Base-by-base conservation (phyloP, 2,888 invertebrate genomes). In the Encarsia formosa region DNA sequence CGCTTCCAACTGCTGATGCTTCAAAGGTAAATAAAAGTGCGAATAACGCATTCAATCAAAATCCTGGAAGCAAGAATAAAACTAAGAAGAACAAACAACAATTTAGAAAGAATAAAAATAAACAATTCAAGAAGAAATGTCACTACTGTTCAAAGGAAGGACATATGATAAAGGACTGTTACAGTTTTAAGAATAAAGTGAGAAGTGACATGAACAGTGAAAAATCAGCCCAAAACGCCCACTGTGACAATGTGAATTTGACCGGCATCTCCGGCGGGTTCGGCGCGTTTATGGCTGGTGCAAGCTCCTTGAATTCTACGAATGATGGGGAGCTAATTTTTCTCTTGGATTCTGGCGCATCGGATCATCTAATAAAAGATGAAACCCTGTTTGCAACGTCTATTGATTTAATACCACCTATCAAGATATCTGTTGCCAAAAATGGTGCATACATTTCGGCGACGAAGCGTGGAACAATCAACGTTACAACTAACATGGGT, bases 381-480 rank as follows among this genome's bases (percentile, higher is more conserved):
- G 11, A 40, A 4, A 22, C 31, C 22, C 15, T 22, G 15, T 49
- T 49, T 23, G 23, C 35, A 8, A 40, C 57, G 35, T 26, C 8
- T 3, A 19, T 8, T 11, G 31, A 43, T 16, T 11, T 29, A 19
- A 2, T 8, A 4, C 29, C 18, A 43, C 43, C 31, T 5, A 4
- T 43, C 3, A 43, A 18, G 18, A 15, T 43, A 15, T 4, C 20
- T 18, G 19, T 18, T 13, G 29, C 29, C 8, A 29, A 29, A 29
- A 16, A 22, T 19, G 61, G 59, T 39, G 39, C 52, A 42, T 64
- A 54, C 59, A 61, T 69, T 56, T 45, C 54, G 49, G 67, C 65
- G 5, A 65, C 62, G 1, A 64, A 65, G 52, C 61, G 52, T 31
- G 65, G 65, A 22, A 55, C 52, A 24, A 51, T 71, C 4, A 42